Base-by-base conservation (phyloP, 2,113 vertebrate genomes). In the Vanacampus margaritifer region DNA sequence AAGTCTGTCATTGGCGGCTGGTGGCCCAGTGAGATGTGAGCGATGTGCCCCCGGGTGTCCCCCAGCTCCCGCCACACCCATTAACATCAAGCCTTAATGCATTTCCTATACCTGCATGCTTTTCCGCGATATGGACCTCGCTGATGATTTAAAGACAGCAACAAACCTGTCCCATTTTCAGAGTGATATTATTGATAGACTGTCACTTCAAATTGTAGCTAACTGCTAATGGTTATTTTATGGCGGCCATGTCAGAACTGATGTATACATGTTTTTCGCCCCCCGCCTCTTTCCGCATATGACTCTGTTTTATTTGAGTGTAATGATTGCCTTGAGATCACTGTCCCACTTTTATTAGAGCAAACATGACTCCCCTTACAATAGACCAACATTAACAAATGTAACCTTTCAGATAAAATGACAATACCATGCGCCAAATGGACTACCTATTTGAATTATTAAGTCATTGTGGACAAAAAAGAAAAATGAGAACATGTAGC, bases 81-180 rank as follows among this genome's bases (percentile, higher is more conserved):
- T 88, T 89, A 89, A 86, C 82, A 86, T 84, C 80, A 67, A 69
- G 76, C 77, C 77, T 81, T 90, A 90, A 90, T 89, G 89, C 83
- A 80, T 87, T 89, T 87, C 83, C 80, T 81, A 86, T 86, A 91
- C 87, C 87, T 90, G 87, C 81, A 77, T 84, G 79, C 80, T 80
- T 84, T 80, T 76, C 83, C 74, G 80, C 83, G 84, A 68, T 81
- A 87, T 79, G 77, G 81, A 81, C 86, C 24, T 88, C 88, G 74
- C 85, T 71, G 37, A 71, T 93, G 91, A 93, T 93, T 93, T 92
- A 93, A 79, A 90, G 90, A 89, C 86, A 84, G 90, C 91, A 92
- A 93, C 92, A 93, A 93, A 93, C 89, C 91, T 92, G 92, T 93
- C 92, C 90, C 84, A 92, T 92, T 93, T 91, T 84, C 90, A 88